Evolutionary conservation across 2,797 vertebrate species (phyloP).

Genomic region (Ataeniobius toweri): DNA sequence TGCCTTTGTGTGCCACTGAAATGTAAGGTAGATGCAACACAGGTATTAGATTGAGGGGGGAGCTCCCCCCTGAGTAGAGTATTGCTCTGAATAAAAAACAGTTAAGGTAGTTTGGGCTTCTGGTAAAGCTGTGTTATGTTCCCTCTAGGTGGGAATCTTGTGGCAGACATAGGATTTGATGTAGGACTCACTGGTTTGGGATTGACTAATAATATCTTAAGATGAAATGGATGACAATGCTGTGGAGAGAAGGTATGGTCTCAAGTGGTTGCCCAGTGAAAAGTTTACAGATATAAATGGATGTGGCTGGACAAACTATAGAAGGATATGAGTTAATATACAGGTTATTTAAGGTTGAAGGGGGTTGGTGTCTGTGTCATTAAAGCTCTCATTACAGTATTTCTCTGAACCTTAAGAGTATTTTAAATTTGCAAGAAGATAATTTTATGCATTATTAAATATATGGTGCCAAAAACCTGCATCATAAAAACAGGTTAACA

Average conservation of each 20-base stretch:
- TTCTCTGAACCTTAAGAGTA: background rate
- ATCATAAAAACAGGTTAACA: slow-evolving; percentile 10
- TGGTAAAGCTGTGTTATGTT: background rate
- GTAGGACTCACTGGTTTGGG: background rate
- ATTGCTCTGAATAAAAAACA: background rate
- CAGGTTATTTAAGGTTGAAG: background rate
- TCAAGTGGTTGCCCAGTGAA: background rate
- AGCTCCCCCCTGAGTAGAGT: background rate
- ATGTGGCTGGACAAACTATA: background rate
- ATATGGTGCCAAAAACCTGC: background rate
- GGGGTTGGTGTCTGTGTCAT: background rate
- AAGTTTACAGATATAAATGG: background rate
- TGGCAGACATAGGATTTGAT: background rate
- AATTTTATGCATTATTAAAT: background rate
- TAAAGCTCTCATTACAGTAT: background rate
- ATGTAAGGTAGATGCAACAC: background rate
- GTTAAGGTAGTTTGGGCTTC: background rate
- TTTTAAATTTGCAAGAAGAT: background rate
- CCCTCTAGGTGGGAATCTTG: background rate
- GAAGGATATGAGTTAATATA: background rate
- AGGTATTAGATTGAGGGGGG: background rate
- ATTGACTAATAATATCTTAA: background rate
- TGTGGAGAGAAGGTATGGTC: background rate
- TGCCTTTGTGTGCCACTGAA: background rate
- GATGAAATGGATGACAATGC: background rate